These are phyloP conservation scores for Eurypyga helias DNA, from an alignment of 2,113 vertebrate species.

Conservation along the genomic window DNA sequence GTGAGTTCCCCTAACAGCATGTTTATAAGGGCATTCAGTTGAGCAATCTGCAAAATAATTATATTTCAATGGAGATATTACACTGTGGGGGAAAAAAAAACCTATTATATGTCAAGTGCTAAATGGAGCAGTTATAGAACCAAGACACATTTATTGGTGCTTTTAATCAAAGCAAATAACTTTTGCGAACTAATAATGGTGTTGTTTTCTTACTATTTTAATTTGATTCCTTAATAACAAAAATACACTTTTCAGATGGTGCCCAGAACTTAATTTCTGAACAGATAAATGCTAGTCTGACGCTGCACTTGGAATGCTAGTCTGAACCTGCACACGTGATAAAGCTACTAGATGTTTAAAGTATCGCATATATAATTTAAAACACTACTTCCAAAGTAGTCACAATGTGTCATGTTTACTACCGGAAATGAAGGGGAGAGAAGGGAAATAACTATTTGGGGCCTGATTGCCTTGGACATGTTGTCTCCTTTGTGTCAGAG, in stretches of 20 bases:
- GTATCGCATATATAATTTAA: not conserved
- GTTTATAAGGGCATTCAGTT: slow-evolving; percentile 92
- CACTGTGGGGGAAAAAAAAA: slow-evolving; percentile 58
- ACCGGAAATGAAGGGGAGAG: not conserved
- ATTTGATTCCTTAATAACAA: slow-evolving; percentile 76
- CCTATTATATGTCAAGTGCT: slow-evolving; percentile 79
- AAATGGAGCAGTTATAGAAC: slow-evolving; percentile 78
- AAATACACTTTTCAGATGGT: slow-evolving; percentile 68
- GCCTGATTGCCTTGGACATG: not conserved
- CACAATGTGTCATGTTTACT: not conserved
- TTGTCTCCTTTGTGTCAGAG: not conserved
- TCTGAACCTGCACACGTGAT: not conserved
- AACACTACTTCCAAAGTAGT: not conserved
- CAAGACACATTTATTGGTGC: slow-evolving; percentile 77
- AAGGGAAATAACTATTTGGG: not conserved
- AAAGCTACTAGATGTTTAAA: not conserved
- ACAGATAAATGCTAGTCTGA: not conserved
- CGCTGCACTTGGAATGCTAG: not conserved
- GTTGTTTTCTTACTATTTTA: slow-evolving; percentile 74
- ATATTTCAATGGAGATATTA: slow-evolving; percentile 86
- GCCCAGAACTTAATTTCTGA: slow-evolving; percentile 53
- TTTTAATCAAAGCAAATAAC: slow-evolving; percentile 83
- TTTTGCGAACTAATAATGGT: slow-evolving; percentile 74
- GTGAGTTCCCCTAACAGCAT: slow-evolving; percentile 90
- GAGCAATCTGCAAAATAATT: slow-evolving; percentile 92